Percentiles rank a stretch among this genome's conserved stretches.
Conservation (phyloP, 2,113 vertebrate species). For the Bos indicus region DNA sequence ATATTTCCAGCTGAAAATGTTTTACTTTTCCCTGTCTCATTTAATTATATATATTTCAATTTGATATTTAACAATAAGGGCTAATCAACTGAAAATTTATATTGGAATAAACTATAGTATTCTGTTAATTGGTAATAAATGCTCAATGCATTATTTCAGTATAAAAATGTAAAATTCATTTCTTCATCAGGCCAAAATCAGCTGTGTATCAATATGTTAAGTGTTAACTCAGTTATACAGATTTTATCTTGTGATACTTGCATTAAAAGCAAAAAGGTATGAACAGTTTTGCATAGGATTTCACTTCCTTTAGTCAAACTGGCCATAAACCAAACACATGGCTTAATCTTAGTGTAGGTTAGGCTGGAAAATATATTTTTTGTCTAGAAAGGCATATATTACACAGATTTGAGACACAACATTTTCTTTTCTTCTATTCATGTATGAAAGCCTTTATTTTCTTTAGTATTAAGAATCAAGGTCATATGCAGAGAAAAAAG, state of each 20-base stretch:
- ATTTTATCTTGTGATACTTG: background rate
- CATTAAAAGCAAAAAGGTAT: background rate
- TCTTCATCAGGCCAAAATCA: background rate
- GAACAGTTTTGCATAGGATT: background rate
- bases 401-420: background rate
- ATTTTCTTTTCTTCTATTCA: background rate
- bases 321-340: background rate
- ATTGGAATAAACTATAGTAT: background rate
- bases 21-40: background rate
- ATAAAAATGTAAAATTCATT: background rate
- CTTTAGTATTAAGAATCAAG: background rate
- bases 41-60: background rate
- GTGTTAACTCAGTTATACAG: background rate
- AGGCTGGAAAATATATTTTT: background rate
- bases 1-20: background rate
- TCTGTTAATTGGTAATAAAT: background rate
- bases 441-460: background rate
- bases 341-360: background rate
- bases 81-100: background rate
- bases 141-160: background rate
- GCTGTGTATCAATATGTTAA: background rate
- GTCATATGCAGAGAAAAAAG: background rate
- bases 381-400: background rate
- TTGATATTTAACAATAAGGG: background rate
- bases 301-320: background rate